phyloP scores from a whole-genome alignment of 2,113 vertebrate species.

The Channa maculata region DNA sequence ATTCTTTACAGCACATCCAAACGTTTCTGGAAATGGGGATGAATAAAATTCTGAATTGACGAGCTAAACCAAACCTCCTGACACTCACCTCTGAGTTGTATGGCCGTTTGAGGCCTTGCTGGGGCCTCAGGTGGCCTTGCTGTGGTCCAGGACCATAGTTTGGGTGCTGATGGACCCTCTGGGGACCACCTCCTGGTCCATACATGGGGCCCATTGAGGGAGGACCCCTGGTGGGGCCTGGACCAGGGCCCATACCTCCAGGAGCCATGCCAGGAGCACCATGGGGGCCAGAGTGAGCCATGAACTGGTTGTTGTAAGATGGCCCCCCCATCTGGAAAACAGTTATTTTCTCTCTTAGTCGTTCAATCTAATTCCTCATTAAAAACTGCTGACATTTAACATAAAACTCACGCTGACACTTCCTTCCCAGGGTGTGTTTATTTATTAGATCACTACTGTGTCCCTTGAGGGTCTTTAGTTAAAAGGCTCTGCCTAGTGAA shows the following conservation, averaged over 20 bases:
- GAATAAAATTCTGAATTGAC: no score
- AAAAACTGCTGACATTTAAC: no score
- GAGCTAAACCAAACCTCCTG: no score
- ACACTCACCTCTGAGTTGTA: constrained; percentile 89
- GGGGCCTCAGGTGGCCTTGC: constrained; percentile 81
- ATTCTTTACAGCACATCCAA: no score
- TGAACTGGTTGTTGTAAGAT: constrained; percentile 88
- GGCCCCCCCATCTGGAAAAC: constrained; percentile 85
- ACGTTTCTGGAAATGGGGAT: no score
- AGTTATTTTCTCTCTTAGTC: not conserved
- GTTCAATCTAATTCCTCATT: no score
- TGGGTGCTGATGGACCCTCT: constrained; percentile 87
- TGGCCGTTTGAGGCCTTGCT: constrained; percentile 88
- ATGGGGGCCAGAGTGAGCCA: constrained; percentile 86
- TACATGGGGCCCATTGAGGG: constrained; percentile 84
- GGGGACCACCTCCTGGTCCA: constrained; percentile 73
- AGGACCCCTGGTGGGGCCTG: constrained; percentile 64
- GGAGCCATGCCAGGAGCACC: constrained; percentile 84
- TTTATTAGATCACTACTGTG: no score
- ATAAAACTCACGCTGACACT: no score
- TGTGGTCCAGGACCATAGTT: constrained; percentile 83
- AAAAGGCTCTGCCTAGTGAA: no score
- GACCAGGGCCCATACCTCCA: constrained; percentile 82
- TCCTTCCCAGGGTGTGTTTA: no score
- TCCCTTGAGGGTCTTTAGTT: no score